Conservation (phyloP, 2,113 vertebrate species). For the Charadrius vociferus region DNA sequence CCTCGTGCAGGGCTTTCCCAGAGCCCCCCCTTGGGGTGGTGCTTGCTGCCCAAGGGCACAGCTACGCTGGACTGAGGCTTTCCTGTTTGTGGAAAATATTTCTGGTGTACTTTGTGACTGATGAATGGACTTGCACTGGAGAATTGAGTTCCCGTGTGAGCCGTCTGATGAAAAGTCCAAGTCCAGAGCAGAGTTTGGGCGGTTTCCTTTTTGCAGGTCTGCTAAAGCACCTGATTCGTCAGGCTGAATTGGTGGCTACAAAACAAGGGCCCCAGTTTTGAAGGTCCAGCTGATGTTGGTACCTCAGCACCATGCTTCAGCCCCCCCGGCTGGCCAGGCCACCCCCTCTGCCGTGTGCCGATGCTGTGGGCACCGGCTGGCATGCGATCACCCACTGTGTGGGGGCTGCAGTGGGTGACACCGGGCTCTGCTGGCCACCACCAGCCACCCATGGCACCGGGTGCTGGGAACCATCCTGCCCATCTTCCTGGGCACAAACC, state of each 20-base stretch:
- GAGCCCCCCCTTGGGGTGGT: too few relatives aligned
- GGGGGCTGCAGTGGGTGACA: too few relatives aligned
- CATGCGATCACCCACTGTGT: too few relatives aligned
- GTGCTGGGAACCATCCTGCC: background rate
- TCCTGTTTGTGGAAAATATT: background rate
- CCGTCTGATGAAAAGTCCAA: too few relatives aligned
- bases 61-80: background rate
- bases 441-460: accelerated
- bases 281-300: background rate
- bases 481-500: background rate
- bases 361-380: too few relatives aligned
- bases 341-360: too few relatives aligned
- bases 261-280: background rate
- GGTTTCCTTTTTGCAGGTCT: background rate
- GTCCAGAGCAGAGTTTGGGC: background rate
- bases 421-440: background rate
- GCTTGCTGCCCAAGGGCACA: background rate
- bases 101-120: background rate
- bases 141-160: background rate
- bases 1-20: background rate
- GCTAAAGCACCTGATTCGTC: too few relatives aligned
- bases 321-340: too few relatives aligned
- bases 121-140: too few relatives aligned
- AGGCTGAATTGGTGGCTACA: background rate
- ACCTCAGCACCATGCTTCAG: background rate